Evolutionary conservation across 2,113 vertebrate genomes (phyloP).

Genomic region (Calidris pugnax): DNA sequence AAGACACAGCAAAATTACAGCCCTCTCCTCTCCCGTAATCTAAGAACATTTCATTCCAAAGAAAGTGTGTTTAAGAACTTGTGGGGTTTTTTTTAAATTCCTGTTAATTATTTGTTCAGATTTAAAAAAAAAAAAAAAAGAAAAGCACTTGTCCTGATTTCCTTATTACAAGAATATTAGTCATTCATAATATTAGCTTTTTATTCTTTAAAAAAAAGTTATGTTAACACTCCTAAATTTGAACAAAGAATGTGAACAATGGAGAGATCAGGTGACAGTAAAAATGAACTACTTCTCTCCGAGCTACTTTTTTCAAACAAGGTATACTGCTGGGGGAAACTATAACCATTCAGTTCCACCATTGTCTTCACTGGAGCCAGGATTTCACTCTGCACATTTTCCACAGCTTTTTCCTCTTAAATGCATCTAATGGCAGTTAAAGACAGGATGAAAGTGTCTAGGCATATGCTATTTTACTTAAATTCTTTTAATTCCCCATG

Average conservation of each 20-base stretch:
- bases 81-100: not conserved
- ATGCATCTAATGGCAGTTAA: not conserved
- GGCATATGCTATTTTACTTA: slow-evolving; percentile 27
- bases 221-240: not conserved
- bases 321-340: not conserved
- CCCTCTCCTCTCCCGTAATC: slow-evolving; percentile 17
- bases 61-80: slow-evolving; percentile 15
- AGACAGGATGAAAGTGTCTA: slow-evolving; percentile 2
- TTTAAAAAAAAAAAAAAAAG: not conserved
- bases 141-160: not conserved
- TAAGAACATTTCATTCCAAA: slow-evolving; percentile 50
- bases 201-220: not conserved
- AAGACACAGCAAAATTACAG: slow-evolving; percentile 28
- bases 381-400: not conserved
- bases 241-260: not conserved
- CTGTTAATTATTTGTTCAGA: slow-evolving; percentile 32
- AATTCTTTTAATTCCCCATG: slow-evolving; percentile 27
- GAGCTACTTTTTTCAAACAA: not conserved
- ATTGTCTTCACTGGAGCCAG: not conserved
- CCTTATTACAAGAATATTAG: slow-evolving; percentile 8
- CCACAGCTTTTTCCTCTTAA: slow-evolving; percentile 5
- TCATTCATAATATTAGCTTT: not conserved
- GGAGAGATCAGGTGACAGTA: not conserved
- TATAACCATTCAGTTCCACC: not conserved
- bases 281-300: not conserved